These are phyloP conservation scores for Sminthopsis crassicaudata DNA, from an alignment of 2,113 vertebrate species.

Conservation along the genomic window DNA sequence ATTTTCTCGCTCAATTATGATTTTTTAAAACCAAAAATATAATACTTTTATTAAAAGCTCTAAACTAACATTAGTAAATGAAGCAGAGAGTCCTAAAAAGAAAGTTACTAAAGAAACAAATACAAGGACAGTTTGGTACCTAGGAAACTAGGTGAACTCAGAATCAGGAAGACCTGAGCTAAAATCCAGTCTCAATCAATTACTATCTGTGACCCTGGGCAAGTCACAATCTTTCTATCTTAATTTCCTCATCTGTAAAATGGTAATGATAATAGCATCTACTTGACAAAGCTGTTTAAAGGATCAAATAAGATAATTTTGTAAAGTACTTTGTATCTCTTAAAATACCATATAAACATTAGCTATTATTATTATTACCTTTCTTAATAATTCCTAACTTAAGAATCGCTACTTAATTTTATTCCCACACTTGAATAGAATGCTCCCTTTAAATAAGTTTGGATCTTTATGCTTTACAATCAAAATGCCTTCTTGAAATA, in stretches of 20 bases:
- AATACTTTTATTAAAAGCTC: background rate
- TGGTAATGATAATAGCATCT: background rate
- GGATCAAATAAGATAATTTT: background rate
- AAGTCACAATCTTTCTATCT: background rate
- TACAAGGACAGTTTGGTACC: background rate
- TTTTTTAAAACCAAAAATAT: background rate
- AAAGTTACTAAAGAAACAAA: background rate
- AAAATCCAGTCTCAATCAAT: background rate
- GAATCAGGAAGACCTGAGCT: background rate
- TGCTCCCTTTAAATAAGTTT: background rate
- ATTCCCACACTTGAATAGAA: background rate
- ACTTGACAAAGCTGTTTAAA: background rate
- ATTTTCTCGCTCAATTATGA: background rate
- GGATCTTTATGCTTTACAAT: background rate
- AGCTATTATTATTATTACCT: background rate
- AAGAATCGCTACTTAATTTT: background rate
- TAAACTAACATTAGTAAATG: background rate
- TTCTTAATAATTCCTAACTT: background rate
- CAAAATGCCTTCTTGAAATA: background rate
- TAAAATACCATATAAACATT: background rate
- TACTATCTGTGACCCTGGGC: background rate
- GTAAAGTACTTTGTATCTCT: background rate
- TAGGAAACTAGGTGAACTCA: background rate
- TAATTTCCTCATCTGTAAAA: background rate
- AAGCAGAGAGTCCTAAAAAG: background rate